These are phyloP conservation scores for Helicoverpa zea DNA, from an alignment of 1,140 invertebrate genomes.

Conservation along the genomic window DNA sequence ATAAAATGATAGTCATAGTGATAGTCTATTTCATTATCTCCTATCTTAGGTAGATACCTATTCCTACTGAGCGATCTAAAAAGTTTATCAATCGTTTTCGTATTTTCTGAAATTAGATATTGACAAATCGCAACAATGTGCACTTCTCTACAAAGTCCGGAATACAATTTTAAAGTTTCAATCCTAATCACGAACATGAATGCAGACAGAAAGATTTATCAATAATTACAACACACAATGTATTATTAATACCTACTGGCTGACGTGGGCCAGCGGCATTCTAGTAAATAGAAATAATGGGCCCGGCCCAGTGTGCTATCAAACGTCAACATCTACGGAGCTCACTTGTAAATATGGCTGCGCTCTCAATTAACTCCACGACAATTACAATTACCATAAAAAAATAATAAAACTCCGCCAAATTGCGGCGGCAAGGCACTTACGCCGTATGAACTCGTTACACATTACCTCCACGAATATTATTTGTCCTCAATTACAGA, in stretches of 20 bases:
- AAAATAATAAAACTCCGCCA: conserved; percentile 75
- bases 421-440: conserved; percentile 60
- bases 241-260: conserved; percentile 42
- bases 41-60: too few species aligned
- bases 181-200: conserved; percentile 32
- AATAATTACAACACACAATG: conserved; percentile 40
- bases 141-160: neutral
- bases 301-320: conserved; percentile 57
- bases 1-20: too few species aligned
- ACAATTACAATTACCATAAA: conserved; percentile 80
- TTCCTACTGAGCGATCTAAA: too few species aligned
- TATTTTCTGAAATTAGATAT: too few species aligned
- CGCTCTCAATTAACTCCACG: conserved; percentile 70
- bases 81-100: too few species aligned
- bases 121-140: too few species aligned
- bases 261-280: conserved; percentile 54
- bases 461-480: conserved; percentile 46
- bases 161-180: too few species aligned
- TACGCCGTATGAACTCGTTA: conserved; percentile 43
- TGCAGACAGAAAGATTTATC: conserved; percentile 34
- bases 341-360: conserved; percentile 69
- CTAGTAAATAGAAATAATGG: conserved; percentile 69
- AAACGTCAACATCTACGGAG: conserved; percentile 59
- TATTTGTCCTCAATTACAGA: conserved; percentile 54
- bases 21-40: too few species aligned